Evolutionary conservation across 2,888 invertebrate genomes (phyloP), one percentile per base, ranked within the genome.

Genomic region (Choristoneura rosaceana): DNA sequence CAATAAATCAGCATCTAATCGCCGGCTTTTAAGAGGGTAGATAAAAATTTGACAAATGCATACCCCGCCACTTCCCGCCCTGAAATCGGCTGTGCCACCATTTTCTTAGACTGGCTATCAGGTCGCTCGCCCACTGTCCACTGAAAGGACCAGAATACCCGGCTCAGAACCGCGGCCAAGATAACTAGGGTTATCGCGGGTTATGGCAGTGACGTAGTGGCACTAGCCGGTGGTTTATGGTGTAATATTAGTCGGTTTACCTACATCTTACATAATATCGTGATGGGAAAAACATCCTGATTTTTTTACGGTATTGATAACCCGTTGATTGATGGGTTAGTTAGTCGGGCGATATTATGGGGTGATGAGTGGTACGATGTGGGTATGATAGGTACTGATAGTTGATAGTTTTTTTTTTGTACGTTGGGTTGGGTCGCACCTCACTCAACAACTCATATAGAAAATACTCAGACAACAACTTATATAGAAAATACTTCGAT

Each of bases 21-120:
- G 74, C 59, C 76, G 74, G 62, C 58, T 52, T 9, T 15, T 43
- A 62, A 8, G 38, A 38, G 38, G 17, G 8, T 14, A 43, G 17
- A 43, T 15, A 55, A 9, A 55, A 41, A 66, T 25, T 10, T 55
- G 50, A 17, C 17, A 55, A 58, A 74, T 79, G 90, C 90, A 95
- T 95, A 97, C 97, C 95, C 95, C 74, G 97, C 95, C 74, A 96
- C 90, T 86, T 95, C 91, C 2, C 95, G 96, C 82, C 97, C 97
- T 65, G 96, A 97, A 79, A 97, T 94, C 62, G 94, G 81, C 85
- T 86, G 76, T 65, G 92, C 92, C 76, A 88, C 87, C 91, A 92
- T 92, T 73, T 76, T 87, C 78, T 71, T 67, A 62, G 70, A 76
- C 74, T 78, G 76, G 78, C 79, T 81, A 84, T 90, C 89, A 50